Conservation (phyloP, 2,888 invertebrate species). For the Heliconius hortense region DNA sequence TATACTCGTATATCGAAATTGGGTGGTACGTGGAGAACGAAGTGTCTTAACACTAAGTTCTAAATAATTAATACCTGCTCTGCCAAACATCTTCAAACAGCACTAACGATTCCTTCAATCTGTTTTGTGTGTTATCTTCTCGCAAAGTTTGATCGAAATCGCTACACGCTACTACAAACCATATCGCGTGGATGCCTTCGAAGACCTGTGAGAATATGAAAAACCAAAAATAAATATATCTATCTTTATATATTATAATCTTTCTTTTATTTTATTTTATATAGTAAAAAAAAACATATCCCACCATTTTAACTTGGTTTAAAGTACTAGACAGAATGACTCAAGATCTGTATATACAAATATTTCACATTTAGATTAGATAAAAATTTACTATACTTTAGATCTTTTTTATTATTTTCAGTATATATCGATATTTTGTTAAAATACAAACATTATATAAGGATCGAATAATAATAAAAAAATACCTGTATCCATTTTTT, state of each 20-base stretch:
- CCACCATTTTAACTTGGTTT: no score
- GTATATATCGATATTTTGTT: no score
- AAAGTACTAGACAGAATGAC: no score
- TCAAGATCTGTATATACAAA: no score
- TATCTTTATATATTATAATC: no score
- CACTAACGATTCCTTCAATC: slow-evolving; percentile 86
- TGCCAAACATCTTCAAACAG: slow-evolving; percentile 90
- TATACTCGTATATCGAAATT: not conserved
- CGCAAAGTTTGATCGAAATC: slow-evolving; percentile 89
- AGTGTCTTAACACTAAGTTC: not conserved
- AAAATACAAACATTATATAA: no score
- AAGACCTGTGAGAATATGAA: slow-evolving; percentile 81
- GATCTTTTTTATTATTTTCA: no score
- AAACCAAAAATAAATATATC: not conserved
- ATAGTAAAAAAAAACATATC: no score
- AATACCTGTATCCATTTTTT: slow-evolving; percentile 89
- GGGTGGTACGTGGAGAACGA: no score
- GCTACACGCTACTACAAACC: slow-evolving; percentile 90
- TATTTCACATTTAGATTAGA: no score
- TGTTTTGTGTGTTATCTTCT: slow-evolving; percentile 86
- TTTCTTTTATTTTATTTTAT: no score
- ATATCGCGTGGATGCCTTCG: slow-evolving; percentile 90
- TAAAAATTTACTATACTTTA: no score
- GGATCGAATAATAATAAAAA: not conserved
- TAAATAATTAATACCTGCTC: slow-evolving; percentile 74